Percentiles rank a stretch among this genome's conserved stretches.
Conservation (phyloP, 23 tunicate genomes). For the Phallusia fumigata region DNA sequence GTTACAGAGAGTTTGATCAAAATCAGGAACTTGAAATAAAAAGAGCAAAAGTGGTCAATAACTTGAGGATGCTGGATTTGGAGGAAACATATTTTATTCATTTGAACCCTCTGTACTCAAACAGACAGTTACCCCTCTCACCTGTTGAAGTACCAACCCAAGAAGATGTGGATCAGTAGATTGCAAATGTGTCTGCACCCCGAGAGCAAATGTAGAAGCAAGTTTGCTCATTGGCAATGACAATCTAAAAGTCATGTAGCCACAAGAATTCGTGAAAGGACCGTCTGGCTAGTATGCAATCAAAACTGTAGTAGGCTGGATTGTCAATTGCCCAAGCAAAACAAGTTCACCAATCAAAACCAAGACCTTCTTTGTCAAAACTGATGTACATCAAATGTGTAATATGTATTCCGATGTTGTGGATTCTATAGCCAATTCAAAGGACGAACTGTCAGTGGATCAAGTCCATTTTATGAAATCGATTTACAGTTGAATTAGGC, state of each 20-base stretch:
- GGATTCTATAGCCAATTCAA: conserved; percentile 28
- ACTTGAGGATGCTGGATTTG: conserved; percentile 17
- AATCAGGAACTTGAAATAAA: not conserved
- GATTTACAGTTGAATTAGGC: conserved; percentile 20
- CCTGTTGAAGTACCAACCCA: conserved; percentile 25
- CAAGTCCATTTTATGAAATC: conserved; percentile 21
- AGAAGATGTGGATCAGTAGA: conserved; percentile 23
- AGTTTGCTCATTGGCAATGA: conserved; percentile 31
- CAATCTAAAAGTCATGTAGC: conserved; percentile 24
- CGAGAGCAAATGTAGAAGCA: conserved; percentile 14
- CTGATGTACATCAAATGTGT: conserved; percentile 24
- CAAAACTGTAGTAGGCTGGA: conserved; percentile 44
- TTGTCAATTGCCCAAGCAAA: conserved; percentile 28
- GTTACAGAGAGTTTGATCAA: conserved; percentile 15
- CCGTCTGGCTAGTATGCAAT: conserved; percentile 32
- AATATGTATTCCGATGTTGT: conserved; percentile 22
- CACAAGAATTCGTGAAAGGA: conserved; percentile 13
- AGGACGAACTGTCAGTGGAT: conserved; percentile 30
- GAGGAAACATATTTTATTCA: not conserved
- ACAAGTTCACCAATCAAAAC: not conserved
- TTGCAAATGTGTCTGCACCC: conserved; percentile 15
- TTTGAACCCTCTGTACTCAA: conserved; percentile 20
- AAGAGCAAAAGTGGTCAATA: conserved; percentile 15
- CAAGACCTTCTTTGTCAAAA: conserved; percentile 28
- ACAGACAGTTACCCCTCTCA: not conserved